phyloP scores from a whole-genome alignment of 2,797 vertebrate species.

The Enteromius mattozi region DNA sequence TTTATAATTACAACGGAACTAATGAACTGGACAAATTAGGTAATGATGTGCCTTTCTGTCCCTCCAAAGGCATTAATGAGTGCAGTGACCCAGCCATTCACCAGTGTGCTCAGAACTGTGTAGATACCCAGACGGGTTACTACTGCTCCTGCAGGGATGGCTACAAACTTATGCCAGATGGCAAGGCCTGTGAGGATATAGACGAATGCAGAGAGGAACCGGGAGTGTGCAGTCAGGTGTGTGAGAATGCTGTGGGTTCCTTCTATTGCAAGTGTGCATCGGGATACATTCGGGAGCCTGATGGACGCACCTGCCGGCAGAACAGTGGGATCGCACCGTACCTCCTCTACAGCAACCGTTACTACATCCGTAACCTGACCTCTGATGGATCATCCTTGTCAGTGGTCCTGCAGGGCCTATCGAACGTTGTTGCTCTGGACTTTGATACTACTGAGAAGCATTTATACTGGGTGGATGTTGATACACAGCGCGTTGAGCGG shows the following conservation, averaged over 20 bases:
- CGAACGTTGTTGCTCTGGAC: constrained; percentile 72
- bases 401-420: constrained; percentile 73
- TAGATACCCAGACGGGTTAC: constrained; percentile 75
- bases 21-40: background rate
- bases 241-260: constrained; percentile 74
- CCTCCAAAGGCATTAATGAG: constrained; percentile 75
- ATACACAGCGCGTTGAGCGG: constrained; percentile 70
- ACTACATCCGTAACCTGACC: constrained; percentile 79
- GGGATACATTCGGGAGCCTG: constrained; percentile 75
- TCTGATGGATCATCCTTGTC: constrained; percentile 72
- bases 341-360: constrained; percentile 77
- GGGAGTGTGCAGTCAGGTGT: constrained; percentile 77
- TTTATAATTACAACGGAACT: background rate
- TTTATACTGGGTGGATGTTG: constrained; percentile 77
- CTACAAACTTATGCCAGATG: constrained; percentile 77
- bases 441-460: constrained; percentile 74
- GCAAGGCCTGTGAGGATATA: constrained; percentile 79
- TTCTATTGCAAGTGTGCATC: constrained; percentile 77
- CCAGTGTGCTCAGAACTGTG: constrained; percentile 79
- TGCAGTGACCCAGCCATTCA: constrained; percentile 71
- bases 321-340: constrained; percentile 76
- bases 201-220: constrained; percentile 75
- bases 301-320: constrained; percentile 77
- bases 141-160: constrained; percentile 76
- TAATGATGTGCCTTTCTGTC: background rate